These are phyloP conservation scores for Cyprinodon tularosa DNA, from an alignment of 2,113 vertebrate species.

Conservation along the genomic window DNA sequence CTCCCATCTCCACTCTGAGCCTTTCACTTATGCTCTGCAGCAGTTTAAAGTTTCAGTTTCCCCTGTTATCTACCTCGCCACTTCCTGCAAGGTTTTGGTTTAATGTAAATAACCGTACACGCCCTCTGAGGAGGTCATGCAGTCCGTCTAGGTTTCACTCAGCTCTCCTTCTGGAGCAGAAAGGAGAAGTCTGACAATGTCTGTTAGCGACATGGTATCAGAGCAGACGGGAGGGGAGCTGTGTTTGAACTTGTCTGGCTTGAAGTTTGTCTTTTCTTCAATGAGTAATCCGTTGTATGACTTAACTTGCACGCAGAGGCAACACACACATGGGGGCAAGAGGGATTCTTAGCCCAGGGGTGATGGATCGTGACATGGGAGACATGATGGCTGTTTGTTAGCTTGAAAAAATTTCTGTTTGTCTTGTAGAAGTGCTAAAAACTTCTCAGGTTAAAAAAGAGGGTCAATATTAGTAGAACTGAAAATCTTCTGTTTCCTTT, in stretches of 20 bases:
- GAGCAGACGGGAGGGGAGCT: slow-evolving; percentile 12
- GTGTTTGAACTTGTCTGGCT: slow-evolving; percentile 75
- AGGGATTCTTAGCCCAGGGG: slow-evolving; percentile 37
- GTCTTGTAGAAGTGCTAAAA: slow-evolving; percentile 11
- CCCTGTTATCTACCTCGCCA: slow-evolving; percentile 25
- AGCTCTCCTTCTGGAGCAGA: slow-evolving; percentile 46
- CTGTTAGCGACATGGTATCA: slow-evolving; percentile 44
- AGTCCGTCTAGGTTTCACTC: slow-evolving; percentile 43
- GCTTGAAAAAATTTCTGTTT: slow-evolving; percentile 33
- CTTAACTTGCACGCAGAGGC: slow-evolving; percentile 35
- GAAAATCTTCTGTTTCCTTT: background rate
- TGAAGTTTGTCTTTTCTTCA: slow-evolving; percentile 63
- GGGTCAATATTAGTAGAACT: slow-evolving; percentile 3
- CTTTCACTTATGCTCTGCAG: slow-evolving; percentile 48
- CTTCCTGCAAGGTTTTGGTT: slow-evolving; percentile 51
- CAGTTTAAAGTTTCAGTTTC: slow-evolving; percentile 7
- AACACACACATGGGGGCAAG: slow-evolving; percentile 35
- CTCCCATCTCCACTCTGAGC: slow-evolving; percentile 28
- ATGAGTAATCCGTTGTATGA: slow-evolving; percentile 74
- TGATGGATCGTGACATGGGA: slow-evolving; percentile 34
- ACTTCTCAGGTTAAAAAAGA: slow-evolving; percentile 19
- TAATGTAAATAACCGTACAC: slow-evolving; percentile 26
- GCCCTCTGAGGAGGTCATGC: slow-evolving; percentile 30
- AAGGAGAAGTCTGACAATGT: slow-evolving; percentile 60
- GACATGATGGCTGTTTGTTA: slow-evolving; percentile 21